Conservation (phyloP, 1,140 invertebrate species). For the Drosophila nigromelanica region DNA sequence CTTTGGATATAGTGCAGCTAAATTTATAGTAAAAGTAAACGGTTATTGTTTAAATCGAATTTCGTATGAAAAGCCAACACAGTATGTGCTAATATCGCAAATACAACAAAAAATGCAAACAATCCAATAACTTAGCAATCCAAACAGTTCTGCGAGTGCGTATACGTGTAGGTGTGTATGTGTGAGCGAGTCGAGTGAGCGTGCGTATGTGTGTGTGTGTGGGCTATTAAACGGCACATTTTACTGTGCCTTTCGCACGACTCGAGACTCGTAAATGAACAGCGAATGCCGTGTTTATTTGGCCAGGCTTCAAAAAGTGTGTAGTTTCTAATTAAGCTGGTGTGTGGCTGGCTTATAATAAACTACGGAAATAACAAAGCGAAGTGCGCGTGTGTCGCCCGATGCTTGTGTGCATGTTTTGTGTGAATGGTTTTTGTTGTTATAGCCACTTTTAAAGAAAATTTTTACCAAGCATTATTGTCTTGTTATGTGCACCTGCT, state of each 20-base stretch:
- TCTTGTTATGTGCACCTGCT: slow-evolving; percentile 16
- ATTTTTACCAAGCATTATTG: slow-evolving; percentile 63
- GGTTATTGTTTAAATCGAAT: slow-evolving; percentile 17
- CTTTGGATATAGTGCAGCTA: slow-evolving; percentile 55
- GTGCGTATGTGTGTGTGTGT: slow-evolving; percentile 12
- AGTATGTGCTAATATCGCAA: slow-evolving; percentile 14
- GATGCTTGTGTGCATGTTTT: slow-evolving; percentile 18
- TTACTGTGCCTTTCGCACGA: slow-evolving; percentile 30
- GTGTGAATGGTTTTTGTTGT: slow-evolving; percentile 63
- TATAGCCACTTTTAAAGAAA: slow-evolving; percentile 40
- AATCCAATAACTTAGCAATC: slow-evolving; percentile 25
- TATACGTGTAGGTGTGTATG: slow-evolving; percentile 16
- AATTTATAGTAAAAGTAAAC: slow-evolving; percentile 50
- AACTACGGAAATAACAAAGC: slow-evolving; percentile 58
- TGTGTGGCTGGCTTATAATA: slow-evolving; percentile 12
- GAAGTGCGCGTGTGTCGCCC: slow-evolving; percentile 45
- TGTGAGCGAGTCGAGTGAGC: slow-evolving; percentile 5
- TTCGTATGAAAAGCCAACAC: slow-evolving; percentile 7
- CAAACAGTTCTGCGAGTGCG: slow-evolving; percentile 41
- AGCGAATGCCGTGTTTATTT: slow-evolving; percentile 36
- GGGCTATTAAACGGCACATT: slow-evolving; percentile 53
- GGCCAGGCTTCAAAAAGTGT: slow-evolving; percentile 16
- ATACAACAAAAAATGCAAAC: not conserved
- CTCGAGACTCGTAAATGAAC: slow-evolving; percentile 21
- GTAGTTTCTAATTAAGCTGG: slow-evolving; percentile 33